Percentiles rank a stretch among this genome's conserved stretches.
These are phyloP conservation scores for Phthorimaea operculella DNA, from an alignment of 1,140 invertebrate genomes.

Conservation along the genomic window DNA sequence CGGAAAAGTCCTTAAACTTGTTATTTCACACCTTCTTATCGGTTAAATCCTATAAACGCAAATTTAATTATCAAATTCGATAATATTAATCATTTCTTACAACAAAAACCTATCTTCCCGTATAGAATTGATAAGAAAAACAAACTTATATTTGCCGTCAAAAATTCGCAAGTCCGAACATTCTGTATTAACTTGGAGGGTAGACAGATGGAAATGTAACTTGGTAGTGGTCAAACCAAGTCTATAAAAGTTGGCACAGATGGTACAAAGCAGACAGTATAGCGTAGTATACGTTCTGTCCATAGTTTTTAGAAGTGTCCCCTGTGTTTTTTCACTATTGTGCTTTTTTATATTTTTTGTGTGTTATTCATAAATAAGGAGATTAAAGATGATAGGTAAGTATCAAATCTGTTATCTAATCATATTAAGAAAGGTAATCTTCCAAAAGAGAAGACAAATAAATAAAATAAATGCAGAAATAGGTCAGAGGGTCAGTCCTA, in stretches of 20 bases:
- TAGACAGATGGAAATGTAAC: background rate
- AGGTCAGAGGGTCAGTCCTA: too few species aligned
- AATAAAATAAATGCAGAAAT: too few species aligned
- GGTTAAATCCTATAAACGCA: background rate
- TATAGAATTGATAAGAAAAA: background rate
- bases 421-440: too few species aligned
- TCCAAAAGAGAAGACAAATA: too few species aligned
- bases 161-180: too few species aligned
- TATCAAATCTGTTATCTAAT: background rate
- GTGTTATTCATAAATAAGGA: background rate
- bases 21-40: background rate
- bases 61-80: background rate
- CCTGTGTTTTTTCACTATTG: background rate
- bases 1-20: background rate
- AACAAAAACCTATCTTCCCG: background rate
- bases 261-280: background rate
- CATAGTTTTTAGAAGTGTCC: background rate
- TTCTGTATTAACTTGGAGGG: too few species aligned
- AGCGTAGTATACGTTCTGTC: background rate
- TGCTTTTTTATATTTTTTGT: background rate
- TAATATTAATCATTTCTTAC: background rate
- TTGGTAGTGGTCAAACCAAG: background rate
- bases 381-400: conserved; percentile 1
- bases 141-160: background rate
- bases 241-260: background rate